These are phyloP conservation scores for Mamestra configurata DNA, from an alignment of 1,140 invertebrate genomes.

Conservation along the genomic window DNA sequence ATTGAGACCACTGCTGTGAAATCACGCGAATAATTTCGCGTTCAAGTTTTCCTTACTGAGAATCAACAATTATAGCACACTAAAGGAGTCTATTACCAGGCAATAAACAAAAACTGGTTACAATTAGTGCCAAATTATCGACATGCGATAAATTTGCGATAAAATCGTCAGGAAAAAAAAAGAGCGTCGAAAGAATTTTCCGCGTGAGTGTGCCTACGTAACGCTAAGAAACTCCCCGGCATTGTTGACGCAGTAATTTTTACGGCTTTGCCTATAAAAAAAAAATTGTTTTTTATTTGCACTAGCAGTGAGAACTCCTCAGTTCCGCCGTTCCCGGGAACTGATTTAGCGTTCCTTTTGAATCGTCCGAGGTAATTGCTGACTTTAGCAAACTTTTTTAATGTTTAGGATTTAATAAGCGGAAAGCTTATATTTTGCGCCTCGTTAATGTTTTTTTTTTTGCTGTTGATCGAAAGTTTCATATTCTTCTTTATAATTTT, in stretches of 20 bases:
- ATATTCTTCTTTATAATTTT: no score
- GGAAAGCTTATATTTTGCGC: no score
- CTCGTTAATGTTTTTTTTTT: no score
- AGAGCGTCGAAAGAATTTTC: slow-evolving; percentile 46
- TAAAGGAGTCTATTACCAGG: slow-evolving; percentile 28
- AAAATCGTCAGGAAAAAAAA: background rate
- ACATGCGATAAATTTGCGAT: slow-evolving; percentile 11
- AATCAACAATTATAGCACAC: background rate
- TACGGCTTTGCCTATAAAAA: slow-evolving; percentile 44
- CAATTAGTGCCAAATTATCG: slow-evolving; percentile 22
- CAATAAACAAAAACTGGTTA: background rate
- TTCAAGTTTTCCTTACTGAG: background rate
- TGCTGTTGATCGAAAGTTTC: no score
- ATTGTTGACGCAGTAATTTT: slow-evolving; percentile 65
- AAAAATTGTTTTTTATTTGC: slow-evolving; percentile 21
- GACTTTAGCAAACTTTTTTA: slow-evolving; percentile 24
- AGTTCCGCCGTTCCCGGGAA: slow-evolving; percentile 25
- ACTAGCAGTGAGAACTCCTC: slow-evolving; percentile 39
- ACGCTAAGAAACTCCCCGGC: slow-evolving; percentile 13
- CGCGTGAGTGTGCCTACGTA: slow-evolving; percentile 52
- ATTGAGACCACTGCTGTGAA: background rate
- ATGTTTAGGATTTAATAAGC: background rate
- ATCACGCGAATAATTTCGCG: slow-evolving; percentile 6
- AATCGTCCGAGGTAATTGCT: slow-evolving; percentile 24
- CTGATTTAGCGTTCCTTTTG: slow-evolving; percentile 15